Base-by-base conservation (phyloP, 1,140 invertebrate genomes). In the Penaeus vannamei region DNA sequence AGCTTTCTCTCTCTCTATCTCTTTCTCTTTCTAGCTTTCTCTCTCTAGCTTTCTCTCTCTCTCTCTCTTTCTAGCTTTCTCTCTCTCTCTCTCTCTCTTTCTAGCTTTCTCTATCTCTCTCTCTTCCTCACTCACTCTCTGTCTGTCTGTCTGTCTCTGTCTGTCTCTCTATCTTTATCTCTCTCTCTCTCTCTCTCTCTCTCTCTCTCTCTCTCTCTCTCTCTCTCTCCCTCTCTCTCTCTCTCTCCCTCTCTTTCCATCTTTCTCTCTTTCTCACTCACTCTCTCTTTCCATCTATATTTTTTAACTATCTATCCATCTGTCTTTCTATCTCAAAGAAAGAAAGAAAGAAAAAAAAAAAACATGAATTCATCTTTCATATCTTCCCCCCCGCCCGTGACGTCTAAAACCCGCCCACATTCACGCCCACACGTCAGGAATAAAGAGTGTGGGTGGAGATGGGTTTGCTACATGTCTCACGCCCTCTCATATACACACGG, bases 171-270 rank as follows among this genome's bases (percentile, higher is more conserved):
- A 3, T 23, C 72, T 77, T 0, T 42, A 4, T 42, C 36, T 42
- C 0, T 42, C 36, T 42, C 36, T 42, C 36, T 42, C 36, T 42
- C 36, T 5, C 36, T 42, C 1, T 5, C 1, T 42, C 36, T 7
- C 36, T 42, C 36, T 7, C 36, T 42, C 36, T 5, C 36, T 42
- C 36, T 42, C 36, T 77, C 19, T 26, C 36, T 81, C 79, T 12
- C 8, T 46, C 10, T 1, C 29, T n/a, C 32, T 8, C n/a, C 8
- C 80, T n/a, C 23, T 82, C 53, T 60, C 80, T 60, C 53, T 82
- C 80, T 82, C 59, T 61, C 80, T 83, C 59, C 61, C 59, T 20
- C 20, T 59, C 59, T 83, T 4, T 83, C 80, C 61, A 8, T 81
- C 79, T 36, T 0, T 80, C 80, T n/a, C 23, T 82, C 53, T 60